phyloP scores from a whole-genome alignment of 2,797 vertebrate genomes.

The Morelia viridis region DNA sequence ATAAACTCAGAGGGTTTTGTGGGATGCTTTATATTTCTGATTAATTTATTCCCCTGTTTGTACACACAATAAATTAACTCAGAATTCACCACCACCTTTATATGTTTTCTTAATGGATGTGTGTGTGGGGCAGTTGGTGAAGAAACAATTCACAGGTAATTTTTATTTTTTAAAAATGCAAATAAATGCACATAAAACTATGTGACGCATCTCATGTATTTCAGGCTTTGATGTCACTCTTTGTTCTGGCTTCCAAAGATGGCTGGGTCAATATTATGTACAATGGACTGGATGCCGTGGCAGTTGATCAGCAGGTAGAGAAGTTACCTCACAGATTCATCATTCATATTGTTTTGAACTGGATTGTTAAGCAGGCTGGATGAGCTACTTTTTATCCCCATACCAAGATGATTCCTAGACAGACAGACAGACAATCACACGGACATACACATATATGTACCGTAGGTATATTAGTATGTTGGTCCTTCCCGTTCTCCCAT shows the following conservation, averaged over 20 bases:
- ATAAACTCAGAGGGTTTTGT: not conserved
- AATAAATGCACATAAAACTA: slow-evolving; percentile 35
- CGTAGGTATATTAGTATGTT: not conserved
- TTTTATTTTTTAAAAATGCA: not conserved
- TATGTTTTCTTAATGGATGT: not conserved
- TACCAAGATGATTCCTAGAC: not conserved
- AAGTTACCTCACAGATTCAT: not conserved
- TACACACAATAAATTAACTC: not conserved
- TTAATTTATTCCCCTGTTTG: not conserved
- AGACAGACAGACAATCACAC: not conserved
- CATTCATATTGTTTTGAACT: slow-evolving; percentile 11
- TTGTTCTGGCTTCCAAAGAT: slow-evolving; percentile 96
- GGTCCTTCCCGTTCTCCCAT: not conserved
- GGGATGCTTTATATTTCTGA: slow-evolving; percentile 8
- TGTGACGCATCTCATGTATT: slow-evolving; percentile 46
- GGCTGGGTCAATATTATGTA: slow-evolving; percentile 99
- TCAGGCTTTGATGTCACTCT: slow-evolving; percentile 97
- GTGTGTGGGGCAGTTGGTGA: slow-evolving; percentile 1
- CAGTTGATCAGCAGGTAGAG: slow-evolving; percentile 93
- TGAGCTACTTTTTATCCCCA: not conserved
- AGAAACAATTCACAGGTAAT: not conserved
- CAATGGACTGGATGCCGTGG: slow-evolving; percentile 93
- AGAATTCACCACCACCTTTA: not conserved
- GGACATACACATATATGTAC: not conserved
- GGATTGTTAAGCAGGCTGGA: not conserved